Evolutionary conservation across 2,113 vertebrate species (phyloP), one percentile per base, ranked within the genome.

Genomic region (Cinclus mexicanus): DNA sequence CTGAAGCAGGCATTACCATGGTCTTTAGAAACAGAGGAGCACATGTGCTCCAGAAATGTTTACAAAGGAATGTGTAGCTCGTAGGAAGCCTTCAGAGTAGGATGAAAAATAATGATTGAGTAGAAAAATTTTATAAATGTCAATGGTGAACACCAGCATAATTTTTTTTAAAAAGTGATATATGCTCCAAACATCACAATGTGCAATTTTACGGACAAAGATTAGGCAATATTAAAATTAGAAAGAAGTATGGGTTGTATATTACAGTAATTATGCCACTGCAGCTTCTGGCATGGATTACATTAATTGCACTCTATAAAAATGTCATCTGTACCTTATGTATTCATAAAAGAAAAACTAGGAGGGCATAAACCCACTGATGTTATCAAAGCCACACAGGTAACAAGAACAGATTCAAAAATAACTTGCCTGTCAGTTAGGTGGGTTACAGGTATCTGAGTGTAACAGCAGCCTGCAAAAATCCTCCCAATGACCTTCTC

Each of bases 231-330:
- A 85, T 86, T 90, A 90, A 47, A 95, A 86, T 90, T 59, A 86
- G 47, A 70, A 87, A 55, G 23, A 55, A 77, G 39, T 41, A 83
- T 14, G 23, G 33, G 29, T 39, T 17, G 91, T 91, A 85, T 95
- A 89, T 93, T 91, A 76, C 65, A 76, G 57, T 79, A 94, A 93
- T 95, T 92, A 95, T 78, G 29, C 35, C 37, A 57, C 52, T 60
- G 33, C 47, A 56, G 24, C 94, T 93, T 53, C 61, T 89, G 61
- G 23, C 55, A 87, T 46, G 46, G 37, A 26, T 95, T 81, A 78
- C 83, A 55, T 87, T 93, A 95, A 87, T 91, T 93, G 83, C 28
- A 82, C 49, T 81, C n/a, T 71, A 21, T 37, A 69, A 84, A 90
- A 89, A 72, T n/a, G n/a, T 82, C 83, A 79, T 80, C 80, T 68